phyloP scores from a whole-genome alignment of 2,797 vertebrate species.

The Hippopotamyrus pictus region DNA sequence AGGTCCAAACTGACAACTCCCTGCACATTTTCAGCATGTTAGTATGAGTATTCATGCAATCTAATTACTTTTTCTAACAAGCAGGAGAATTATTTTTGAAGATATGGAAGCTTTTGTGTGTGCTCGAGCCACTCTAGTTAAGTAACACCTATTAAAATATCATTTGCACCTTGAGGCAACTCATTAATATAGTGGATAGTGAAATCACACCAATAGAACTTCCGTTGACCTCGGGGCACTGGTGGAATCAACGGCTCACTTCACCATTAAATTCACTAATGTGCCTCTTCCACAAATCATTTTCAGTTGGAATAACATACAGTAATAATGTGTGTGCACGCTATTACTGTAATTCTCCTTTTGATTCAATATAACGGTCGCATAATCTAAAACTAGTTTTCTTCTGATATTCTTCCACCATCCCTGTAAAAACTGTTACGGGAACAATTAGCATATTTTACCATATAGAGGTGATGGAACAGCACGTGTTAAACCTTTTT shows the following conservation, averaged over 20 bases:
- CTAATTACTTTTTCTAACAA: constrained; percentile 75
- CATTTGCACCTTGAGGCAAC: constrained; percentile 86
- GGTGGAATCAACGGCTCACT: constrained; percentile 49
- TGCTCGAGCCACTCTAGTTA: constrained; percentile 60
- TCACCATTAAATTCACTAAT: constrained; percentile 40
- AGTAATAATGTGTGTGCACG: constrained; percentile 18
- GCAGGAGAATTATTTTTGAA: constrained; percentile 54
- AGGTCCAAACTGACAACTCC: constrained; percentile 60
- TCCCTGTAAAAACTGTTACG: not conserved
- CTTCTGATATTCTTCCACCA: not conserved
- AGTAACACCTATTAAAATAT: constrained; percentile 85
- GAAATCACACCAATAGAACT: constrained; percentile 59
- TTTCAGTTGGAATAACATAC: constrained; percentile 62
- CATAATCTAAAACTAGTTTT: constrained; percentile 9
- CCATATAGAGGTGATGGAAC: not conserved
- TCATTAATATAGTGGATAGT: constrained; percentile 81
- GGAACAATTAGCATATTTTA: constrained; percentile 15
- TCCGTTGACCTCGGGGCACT: constrained; percentile 59
- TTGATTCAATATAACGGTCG: constrained; percentile 2
- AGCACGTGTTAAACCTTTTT: constrained; percentile 8
- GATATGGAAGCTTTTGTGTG: constrained; percentile 38
- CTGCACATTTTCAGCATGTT: constrained; percentile 68
- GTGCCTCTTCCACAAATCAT: constrained; percentile 49
- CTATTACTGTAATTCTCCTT: constrained; percentile 12
- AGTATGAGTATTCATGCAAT: constrained; percentile 62